Conservation (phyloP, 1,140 invertebrate species). For the Physella acuta region DNA sequence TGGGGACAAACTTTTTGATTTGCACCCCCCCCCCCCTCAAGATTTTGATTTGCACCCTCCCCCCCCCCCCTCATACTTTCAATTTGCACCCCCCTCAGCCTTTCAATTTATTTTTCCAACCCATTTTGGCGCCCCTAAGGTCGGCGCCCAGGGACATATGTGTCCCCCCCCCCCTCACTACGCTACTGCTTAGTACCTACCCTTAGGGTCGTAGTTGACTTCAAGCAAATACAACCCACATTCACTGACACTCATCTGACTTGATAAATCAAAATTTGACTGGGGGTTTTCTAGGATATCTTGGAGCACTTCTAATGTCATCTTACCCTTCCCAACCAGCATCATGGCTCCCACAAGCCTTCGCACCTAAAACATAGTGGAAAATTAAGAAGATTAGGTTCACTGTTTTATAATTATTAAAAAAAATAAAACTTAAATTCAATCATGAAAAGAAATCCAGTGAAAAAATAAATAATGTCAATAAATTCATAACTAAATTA, state of each 20-base stretch:
- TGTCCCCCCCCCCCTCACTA: no score
- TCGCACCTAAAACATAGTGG: neutral
- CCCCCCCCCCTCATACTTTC: no score
- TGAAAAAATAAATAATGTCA: no score
- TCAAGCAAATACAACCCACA: slow-evolving; percentile 11
- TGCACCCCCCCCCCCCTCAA: no score
- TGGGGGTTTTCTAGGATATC: slow-evolving; percentile 15
- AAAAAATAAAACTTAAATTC: neutral
- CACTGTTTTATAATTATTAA: neutral
- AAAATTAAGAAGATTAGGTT: neutral
- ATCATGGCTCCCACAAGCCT: slow-evolving; percentile 18
- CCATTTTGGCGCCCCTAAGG: no score
- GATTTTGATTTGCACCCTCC: no score
- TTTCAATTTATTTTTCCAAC: no score
- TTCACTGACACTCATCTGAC: neutral
- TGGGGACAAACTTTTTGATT: no score
- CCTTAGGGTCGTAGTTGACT: slow-evolving; percentile 9
- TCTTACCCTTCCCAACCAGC: neutral
- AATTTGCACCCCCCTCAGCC: no score
- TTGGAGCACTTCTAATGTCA: slow-evolving; percentile 10
- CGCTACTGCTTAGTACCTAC: no score
- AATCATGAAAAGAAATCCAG: neutral
- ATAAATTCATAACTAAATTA: no score
- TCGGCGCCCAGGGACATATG: no score
- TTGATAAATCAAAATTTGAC: slow-evolving; percentile 7